phyloP scores from a whole-genome alignment of 2,888 invertebrate species.

The Trichacis sp. region DNA sequence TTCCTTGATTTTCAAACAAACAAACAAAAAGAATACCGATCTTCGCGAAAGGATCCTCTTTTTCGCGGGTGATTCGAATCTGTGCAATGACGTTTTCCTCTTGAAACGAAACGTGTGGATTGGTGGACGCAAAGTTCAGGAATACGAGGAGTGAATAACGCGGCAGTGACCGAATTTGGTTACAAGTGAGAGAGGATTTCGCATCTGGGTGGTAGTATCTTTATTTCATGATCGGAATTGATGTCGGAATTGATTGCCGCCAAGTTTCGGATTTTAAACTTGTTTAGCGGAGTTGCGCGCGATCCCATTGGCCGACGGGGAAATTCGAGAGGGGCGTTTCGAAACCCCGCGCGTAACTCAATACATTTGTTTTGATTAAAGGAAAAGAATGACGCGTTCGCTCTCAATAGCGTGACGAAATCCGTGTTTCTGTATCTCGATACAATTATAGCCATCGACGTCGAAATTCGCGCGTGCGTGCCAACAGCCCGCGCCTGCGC shows the following conservation, averaged over 20 bases:
- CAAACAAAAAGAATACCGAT: too few species aligned
- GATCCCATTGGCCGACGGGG: too few species aligned
- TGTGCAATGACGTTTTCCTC: too few species aligned
- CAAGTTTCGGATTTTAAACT: background rate
- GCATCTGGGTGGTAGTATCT: too few species aligned
- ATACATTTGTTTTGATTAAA: background rate
- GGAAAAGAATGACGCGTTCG: conserved; percentile 10
- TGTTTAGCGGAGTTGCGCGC: background rate
- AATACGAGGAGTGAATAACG: background rate
- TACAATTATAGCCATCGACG: conserved; percentile 34
- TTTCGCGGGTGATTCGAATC: background rate
- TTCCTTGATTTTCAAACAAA: background rate
- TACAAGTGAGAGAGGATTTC: background rate
- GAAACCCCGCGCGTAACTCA: background rate
- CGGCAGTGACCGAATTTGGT: background rate
- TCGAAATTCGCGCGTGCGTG: conserved; percentile 18
- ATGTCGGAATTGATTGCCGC: too few species aligned
- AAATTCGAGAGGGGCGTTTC: background rate
- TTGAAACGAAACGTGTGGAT: too few species aligned
- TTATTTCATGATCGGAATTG: too few species aligned
- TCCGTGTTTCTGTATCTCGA: conserved; percentile 12
- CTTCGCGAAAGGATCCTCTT: conserved; percentile 1
- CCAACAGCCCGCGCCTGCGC: conserved; percentile 14
- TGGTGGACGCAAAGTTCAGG: background rate
- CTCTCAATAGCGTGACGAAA: conserved; percentile 27